These are phyloP conservation scores for Drosophila merina DNA, from an alignment of 2,888 invertebrate species.

Conservation along the genomic window DNA sequence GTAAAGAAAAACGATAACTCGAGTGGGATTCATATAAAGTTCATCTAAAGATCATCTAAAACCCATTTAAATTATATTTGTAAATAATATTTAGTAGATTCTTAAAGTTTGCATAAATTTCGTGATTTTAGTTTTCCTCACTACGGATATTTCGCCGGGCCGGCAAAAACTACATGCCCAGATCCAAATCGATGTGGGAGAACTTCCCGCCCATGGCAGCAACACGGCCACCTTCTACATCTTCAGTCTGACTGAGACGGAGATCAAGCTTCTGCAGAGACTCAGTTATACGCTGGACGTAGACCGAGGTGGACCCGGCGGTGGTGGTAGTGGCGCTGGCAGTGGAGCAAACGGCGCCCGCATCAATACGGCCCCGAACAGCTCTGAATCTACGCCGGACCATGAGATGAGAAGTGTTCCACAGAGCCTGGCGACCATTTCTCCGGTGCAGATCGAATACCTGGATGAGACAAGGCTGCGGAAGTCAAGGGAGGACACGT, in stretches of 20 bases:
- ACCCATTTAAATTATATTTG: too few relatives aligned
- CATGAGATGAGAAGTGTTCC: conserved; percentile 58
- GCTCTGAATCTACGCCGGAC: conserved; percentile 80
- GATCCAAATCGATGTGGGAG: conserved; percentile 83
- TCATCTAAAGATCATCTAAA: not conserved
- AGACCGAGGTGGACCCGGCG: conserved; percentile 52
- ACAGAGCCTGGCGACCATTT: conserved; percentile 60
- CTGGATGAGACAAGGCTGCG: conserved; percentile 80
- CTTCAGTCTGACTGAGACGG: conserved; percentile 82
- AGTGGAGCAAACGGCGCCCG: conserved; percentile 21
- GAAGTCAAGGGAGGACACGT: conserved; percentile 81
- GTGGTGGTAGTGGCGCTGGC: conserved; percentile 24
- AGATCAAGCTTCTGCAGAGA: conserved; percentile 81
- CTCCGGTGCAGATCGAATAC: conserved; percentile 82
- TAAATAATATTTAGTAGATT: not conserved
- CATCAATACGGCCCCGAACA: conserved; percentile 58
- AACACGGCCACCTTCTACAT: conserved; percentile 82
- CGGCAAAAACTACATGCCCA: conserved; percentile 85
- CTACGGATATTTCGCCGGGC: conserved; percentile 84
- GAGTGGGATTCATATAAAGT: not conserved
- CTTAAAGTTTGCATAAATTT: conserved; percentile 2
- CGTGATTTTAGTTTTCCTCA: conserved; percentile 85
- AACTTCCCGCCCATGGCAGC: conserved; percentile 80
- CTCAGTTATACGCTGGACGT: conserved; percentile 82
- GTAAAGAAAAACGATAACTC: not conserved